Base-by-base conservation (phyloP, 2,113 vertebrate species). In the Silurus glanis region DNA sequence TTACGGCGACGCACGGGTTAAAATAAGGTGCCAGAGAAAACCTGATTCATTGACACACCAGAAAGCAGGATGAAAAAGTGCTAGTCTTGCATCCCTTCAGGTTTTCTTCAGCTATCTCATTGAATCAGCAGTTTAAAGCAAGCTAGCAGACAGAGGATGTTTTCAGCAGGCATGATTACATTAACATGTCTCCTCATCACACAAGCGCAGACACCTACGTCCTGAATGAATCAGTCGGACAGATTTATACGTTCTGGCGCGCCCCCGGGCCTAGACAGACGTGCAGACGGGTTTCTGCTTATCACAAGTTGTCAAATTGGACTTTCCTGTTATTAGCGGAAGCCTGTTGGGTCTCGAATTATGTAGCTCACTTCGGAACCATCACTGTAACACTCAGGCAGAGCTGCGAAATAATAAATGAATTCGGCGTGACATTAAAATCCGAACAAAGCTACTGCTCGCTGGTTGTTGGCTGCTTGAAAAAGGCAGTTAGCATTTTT, bases 171-270 rank as follows among this genome's bases (percentile, higher is more conserved):
- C 62, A 17, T 19, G 84, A n/a, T 23, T 61, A 7, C 78, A 80
- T 85, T 85, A 85, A 47, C 75, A 47, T 67, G 25, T 67, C 61
- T 85, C 25, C 49, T 56, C 74, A 58, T 80, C 84, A 47, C 61
- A 47, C 56, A 12, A 78, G 47, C 12, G 47, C 83, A 51, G 83
- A 53, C 72, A 75, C 74, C 49, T 85, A 21, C 47, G 49, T 66
- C n/a, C 25, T n/a, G 25, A 79, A 66, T 6, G 62, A 55, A 58
- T 67, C 75, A 53, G 58, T 61, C n/a, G 21, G 58, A 71, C 23
- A 25, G 10, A 7, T 61, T 51, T 76, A 49, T 51, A 28, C 3
- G 21, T 53, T 84, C 55, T 7, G 6, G 69, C 45, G 2, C 53
- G 4, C 66, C 5, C 28, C 53, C 69, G 5, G 19, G 3, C 69